Percentiles rank a stretch among this genome's conserved stretches.
These are phyloP conservation scores for Drosophila greeni DNA, from an alignment of 2,888 invertebrate species.

Conservation along the genomic window DNA sequence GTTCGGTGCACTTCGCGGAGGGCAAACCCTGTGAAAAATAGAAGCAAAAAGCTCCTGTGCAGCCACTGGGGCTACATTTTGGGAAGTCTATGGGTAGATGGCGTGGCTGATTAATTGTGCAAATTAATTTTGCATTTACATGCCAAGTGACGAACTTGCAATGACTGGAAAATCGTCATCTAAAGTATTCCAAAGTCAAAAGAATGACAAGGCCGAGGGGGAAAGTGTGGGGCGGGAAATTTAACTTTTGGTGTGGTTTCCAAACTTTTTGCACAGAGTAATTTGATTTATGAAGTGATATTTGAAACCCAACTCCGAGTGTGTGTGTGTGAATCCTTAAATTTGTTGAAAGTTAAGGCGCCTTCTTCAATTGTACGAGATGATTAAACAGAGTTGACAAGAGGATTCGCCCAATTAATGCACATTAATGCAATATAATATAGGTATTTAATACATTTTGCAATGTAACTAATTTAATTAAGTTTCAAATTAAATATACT, in stretches of 20 bases:
- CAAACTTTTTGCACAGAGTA: constrained; percentile 32
- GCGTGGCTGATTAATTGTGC: constrained; percentile 62
- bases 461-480: background rate
- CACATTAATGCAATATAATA: background rate
- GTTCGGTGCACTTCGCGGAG: constrained; percentile 56
- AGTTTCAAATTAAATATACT: background rate
- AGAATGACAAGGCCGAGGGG: constrained; percentile 21
- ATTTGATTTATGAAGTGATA: constrained; percentile 35
- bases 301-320: background rate
- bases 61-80: constrained; percentile 33
- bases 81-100: constrained; percentile 22
- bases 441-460: background rate
- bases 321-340: background rate
- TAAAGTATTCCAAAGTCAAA: constrained; percentile 36
- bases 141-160: constrained; percentile 53
- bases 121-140: constrained; percentile 65
- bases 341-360: background rate
- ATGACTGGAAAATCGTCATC: constrained; percentile 46
- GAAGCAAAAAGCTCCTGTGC: constrained; percentile 51
- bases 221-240: constrained; percentile 2
- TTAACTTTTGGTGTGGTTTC: constrained; percentile 4
- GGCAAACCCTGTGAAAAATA: constrained; percentile 34
- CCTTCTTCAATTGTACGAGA: no score
- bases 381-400: background rate
- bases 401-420: background rate